These are phyloP conservation scores for Myanophis thanlyinensis DNA, from an alignment of 2,113 vertebrate species.

Conservation along the genomic window DNA sequence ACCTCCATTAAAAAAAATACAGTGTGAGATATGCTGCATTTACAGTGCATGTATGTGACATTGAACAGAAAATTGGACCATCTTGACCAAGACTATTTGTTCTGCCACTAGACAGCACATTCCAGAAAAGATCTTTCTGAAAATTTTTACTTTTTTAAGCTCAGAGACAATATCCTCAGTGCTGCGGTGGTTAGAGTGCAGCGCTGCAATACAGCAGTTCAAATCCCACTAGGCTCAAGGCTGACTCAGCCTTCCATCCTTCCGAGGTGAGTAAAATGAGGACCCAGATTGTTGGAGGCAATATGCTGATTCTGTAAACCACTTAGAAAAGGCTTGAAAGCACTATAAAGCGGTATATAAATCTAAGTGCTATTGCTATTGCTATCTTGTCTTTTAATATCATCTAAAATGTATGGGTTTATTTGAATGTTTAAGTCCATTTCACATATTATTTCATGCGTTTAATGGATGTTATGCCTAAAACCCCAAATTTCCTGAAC, in stretches of 20 bases:
- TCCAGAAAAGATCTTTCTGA: not conserved
- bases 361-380: too few species aligned
- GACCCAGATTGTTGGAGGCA: too few species aligned
- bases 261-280: too few species aligned
- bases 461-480: not conserved
- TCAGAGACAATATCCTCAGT: not conserved
- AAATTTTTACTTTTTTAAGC: not conserved
- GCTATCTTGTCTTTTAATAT: not conserved
- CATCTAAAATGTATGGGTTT: not conserved
- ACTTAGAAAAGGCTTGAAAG: too few species aligned
- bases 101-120: not conserved
- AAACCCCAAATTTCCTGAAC: not conserved
- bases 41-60: not conserved
- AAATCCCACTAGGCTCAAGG: too few species aligned
- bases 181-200: too few species aligned
- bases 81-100: not conserved
- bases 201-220: too few species aligned
- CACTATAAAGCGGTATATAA: too few species aligned
- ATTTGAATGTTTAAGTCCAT: not conserved
- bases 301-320: too few species aligned
- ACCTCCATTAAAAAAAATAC: not conserved
- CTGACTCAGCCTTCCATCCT: too few species aligned
- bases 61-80: not conserved
- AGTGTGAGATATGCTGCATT: not conserved
- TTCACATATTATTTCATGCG: not conserved